Evolutionary conservation across 2,113 vertebrate genomes (phyloP), one percentile per base, ranked within the genome.

Genomic region (Petrocephalus microphthalmus): DNA sequence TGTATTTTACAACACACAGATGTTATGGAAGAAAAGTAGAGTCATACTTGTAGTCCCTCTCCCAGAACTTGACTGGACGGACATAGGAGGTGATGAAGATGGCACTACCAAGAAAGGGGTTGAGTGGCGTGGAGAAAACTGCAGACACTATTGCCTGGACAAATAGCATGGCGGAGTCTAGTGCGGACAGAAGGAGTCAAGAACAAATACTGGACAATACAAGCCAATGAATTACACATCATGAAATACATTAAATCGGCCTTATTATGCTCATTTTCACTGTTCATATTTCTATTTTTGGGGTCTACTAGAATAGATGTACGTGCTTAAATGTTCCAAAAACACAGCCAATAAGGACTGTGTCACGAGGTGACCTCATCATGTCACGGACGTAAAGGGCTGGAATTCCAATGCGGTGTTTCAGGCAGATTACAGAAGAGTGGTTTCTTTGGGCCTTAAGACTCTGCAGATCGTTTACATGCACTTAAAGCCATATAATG

Each of bases 21-120:
- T 86, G 60, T 67, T 67, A 67, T 13, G 37, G 42, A 57, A 42
- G 33, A 42, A 47, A 83, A 84, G 89, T 67, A 37, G 87, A 91
- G 89, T 91, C 96, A 90, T 93, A 97, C 97, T 97, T 97, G 92
- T 97, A 97, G 90, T 97, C 96, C 95, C 97, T 96, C 91, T 97
- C 97, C 97, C 97, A 97, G 94, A 97, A 97, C 89, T 97, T 97
- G 91, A 97, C 96, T 82, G 97, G 97, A 85, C 97, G 94, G n/a
- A 97, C 96, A 6, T 97, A 97, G 5, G 97, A 97, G 90, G 96
- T 97, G 94, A 97, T 97, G 89, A 97, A 97, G 92, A 97, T 97
- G 93, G 97, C 97, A 92, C 97, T 97, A 91, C 97, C 97, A 91
- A 97, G 93, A 89, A 97, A 97, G 29, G 97, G 97, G 91, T 97